Evolutionary conservation across 2,113 vertebrate species (phyloP), one percentile per base, ranked within the genome.

Genomic region (Erinaceus europaeus): DNA sequence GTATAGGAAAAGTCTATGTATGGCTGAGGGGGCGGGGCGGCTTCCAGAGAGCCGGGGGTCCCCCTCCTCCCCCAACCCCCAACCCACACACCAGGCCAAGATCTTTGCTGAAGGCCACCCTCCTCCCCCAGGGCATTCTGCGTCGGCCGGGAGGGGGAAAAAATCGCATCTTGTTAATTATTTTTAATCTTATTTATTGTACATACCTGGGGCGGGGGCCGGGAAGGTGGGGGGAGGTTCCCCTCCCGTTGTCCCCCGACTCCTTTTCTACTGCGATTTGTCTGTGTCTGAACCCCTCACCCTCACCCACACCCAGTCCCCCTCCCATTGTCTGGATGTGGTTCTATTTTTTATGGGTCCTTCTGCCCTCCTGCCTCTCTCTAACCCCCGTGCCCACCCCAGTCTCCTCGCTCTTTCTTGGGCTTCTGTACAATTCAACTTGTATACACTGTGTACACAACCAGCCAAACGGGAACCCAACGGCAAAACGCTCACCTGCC

Each of bases 131-230:
- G 90, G 91, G 90, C 79, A 86, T 92, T 84, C 9, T 3, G 82
- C 38, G 0, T 93, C 20, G 75, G 87, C 88, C 32, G 93, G 95
- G 89, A 77, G 85, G 85, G 86, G 92, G 90, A 91, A 90, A 85
- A 91, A 90, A 86, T 89, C 53, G 83, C 90, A 94, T 95, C 95
- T 94, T 94, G 90, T 95, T 94, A 96, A 96, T 96, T 96, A 95
- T 95, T 96, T 95, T 95, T 96, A 94, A 95, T 94, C 94, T 96
- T 96, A 96, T 96, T 96, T 96, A 96, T 96, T 96, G 95, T 96
- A 96, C 84, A 96, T 95, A 96, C 80, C 86, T 77, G 74, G 91
- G 90, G 86, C 17, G 23, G 81, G 87, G 64, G 40, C 82, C 21
- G 79, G 90, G 88, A 79, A 59, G 91, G 91, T 42, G 29, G 84